Percentiles rank a stretch among this genome's conserved stretches.
Evolutionary conservation across 2,888 invertebrate species (phyloP).

Genomic region (Agonopterix alstromeriana): DNA sequence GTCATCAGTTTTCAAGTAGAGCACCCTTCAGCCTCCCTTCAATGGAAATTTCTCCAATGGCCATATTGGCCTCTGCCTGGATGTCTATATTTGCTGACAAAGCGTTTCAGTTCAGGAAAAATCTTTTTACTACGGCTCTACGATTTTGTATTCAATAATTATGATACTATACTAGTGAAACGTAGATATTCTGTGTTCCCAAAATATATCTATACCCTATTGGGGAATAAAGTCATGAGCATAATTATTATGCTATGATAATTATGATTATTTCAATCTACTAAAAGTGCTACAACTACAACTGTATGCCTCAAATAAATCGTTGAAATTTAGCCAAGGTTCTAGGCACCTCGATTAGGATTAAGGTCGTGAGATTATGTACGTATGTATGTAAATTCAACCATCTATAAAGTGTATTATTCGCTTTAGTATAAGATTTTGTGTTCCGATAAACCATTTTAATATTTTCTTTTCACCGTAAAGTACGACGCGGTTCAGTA

Average conservation of each 20-base stretch:
- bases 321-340: too few species aligned
- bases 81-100: slow-evolving; percentile 37
- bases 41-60: slow-evolving; percentile 48
- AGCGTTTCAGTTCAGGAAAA: slow-evolving; percentile 30
- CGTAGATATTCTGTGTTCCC: too few species aligned
- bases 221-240: too few species aligned
- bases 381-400: too few species aligned
- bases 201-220: too few species aligned
- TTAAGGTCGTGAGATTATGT: neutral
- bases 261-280: neutral
- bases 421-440: too few species aligned
- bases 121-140: neutral
- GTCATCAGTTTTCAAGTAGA: slow-evolving; percentile 63
- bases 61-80: slow-evolving; percentile 24
- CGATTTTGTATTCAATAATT: neutral
- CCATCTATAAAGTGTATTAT: neutral
- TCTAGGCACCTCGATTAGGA: neutral
- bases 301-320: too few species aligned
- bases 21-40: slow-evolving; percentile 55
- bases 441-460: too few species aligned
- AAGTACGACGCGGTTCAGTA: too few species aligned
- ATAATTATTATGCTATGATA: neutral
- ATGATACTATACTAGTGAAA: too few species aligned
- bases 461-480: too few species aligned
- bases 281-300: too few species aligned